Conservation (phyloP, 2,113 vertebrate genomes). For the Hippocampus comes region DNA sequence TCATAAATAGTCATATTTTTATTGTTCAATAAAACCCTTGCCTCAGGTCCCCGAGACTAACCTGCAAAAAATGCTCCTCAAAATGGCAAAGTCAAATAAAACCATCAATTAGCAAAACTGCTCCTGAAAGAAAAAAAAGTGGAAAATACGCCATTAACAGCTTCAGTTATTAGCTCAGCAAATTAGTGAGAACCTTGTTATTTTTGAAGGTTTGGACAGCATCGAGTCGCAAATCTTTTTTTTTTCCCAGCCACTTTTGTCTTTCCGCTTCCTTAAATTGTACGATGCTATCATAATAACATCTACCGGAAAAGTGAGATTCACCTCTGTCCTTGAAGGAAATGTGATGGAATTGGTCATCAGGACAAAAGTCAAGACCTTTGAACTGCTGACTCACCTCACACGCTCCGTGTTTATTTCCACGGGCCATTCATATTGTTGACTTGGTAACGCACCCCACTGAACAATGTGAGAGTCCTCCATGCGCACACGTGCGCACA, state of each 20-base stretch:
- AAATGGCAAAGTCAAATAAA: too few relatives aligned
- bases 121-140: too few relatives aligned
- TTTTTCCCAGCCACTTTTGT: constrained; percentile 26
- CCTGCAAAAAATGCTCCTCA: too few relatives aligned
- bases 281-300: constrained; percentile 28
- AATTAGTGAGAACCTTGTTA: background rate
- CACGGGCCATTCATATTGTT: constrained; percentile 44
- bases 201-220: constrained; percentile 25
- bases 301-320: constrained; percentile 39
- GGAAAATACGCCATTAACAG: too few relatives aligned
- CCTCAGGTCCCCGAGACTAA: too few relatives aligned
- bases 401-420: constrained; percentile 36
- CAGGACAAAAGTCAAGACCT: constrained; percentile 46
- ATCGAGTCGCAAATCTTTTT: constrained; percentile 28
- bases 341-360: constrained; percentile 38
- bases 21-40: too few relatives aligned
- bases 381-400: constrained; percentile 23
- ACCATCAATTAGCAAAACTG: too few relatives aligned
- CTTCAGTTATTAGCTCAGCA: too few relatives aligned
- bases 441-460: constrained; percentile 59
- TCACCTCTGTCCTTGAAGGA: constrained; percentile 43
- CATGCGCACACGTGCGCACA: constrained; percentile 17
- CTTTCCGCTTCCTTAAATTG: constrained; percentile 26
- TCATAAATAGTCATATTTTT: too few relatives aligned
- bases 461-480: constrained; percentile 60